These are phyloP conservation scores for Corythoichthys intestinalis DNA, from an alignment of 2,113 vertebrate genomes.

Conservation along the genomic window DNA sequence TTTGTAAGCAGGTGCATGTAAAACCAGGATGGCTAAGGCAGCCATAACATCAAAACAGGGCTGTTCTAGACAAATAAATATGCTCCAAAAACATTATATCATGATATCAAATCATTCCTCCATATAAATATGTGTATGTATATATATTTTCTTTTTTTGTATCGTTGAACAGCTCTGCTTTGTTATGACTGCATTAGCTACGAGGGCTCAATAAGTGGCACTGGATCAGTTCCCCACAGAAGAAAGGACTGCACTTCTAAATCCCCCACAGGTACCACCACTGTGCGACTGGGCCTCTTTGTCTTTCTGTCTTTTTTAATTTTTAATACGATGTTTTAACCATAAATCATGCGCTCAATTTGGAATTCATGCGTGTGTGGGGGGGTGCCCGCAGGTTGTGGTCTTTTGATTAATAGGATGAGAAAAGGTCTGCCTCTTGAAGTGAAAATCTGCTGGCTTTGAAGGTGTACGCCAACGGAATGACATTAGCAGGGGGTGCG, in stretches of 20 bases:
- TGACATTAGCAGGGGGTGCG: constrained; percentile 31
- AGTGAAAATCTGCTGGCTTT: constrained; percentile 20
- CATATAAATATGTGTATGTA: constrained; percentile 34
- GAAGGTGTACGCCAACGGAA: constrained; percentile 14
- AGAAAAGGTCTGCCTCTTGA: constrained; percentile 19
- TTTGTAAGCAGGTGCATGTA: constrained; percentile 38
- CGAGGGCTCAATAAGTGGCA: constrained; percentile 70
- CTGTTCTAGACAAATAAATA: constrained; percentile 59
- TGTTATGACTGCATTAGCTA: constrained; percentile 81
- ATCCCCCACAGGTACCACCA: constrained; percentile 74
- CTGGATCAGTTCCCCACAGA: constrained; percentile 66
- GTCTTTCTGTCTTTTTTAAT: constrained; percentile 33
- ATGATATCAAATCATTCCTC: constrained; percentile 41
- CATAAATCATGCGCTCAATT: constrained; percentile 3
- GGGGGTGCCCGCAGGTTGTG: not conserved
- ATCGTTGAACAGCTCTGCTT: constrained; percentile 77
- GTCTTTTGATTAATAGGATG: constrained; percentile 1
- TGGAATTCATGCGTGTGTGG: not conserved
- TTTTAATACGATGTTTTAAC: constrained; percentile 4
- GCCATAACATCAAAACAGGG: constrained; percentile 70
- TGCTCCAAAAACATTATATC: constrained; percentile 23
- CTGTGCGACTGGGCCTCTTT: constrained; percentile 40
- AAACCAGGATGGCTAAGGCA: constrained; percentile 59
- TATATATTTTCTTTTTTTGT: constrained; percentile 53
- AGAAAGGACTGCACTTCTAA: constrained; percentile 69